Evolutionary conservation across 2,113 vertebrate genomes (phyloP), one percentile per base, ranked within the genome.

Genomic region (Pterocles burchelli): DNA sequence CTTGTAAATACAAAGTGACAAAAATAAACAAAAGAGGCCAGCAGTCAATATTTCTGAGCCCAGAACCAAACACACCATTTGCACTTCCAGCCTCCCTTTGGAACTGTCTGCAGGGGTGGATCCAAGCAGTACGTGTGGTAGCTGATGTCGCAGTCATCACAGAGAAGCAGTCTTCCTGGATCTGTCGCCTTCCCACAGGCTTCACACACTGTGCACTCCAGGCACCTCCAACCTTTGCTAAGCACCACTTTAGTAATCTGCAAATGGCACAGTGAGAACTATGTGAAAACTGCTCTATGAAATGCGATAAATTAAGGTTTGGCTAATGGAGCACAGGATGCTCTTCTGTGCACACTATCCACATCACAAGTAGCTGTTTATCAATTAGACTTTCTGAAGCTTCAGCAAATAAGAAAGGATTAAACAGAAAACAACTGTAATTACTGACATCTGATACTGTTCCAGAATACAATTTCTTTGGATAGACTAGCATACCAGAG

Each of bases 51-150:
- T 8, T n/a, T 36, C 10, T 26, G n/a, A 65, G 6, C 77, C 89
- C 61, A 61, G 93, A 48, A 10, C 33, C 73, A 36, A 55, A 89
- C 98, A 29, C 96, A 99, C 99, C 99, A 99, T 98, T 99, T 99
- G 98, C 99, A 99, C 96, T 99, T 99, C 99, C 99, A 99, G 97
- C 99, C 98, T 77, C 99, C 99, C 95, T 99, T 99, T 4, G 99
- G 99, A 8, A 99, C 99, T 0, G 99, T 99, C 94, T 99, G 99
- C 91, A 99, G 97, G 13, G 99, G 99, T 1, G 99, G 99, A 93
- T 99, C 99, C 41, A 99, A 96, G 97, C 99, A 99, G 98, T 99
- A 99, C 3, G 99, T 99, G 97, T 99, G 99, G 92, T 99, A 99
- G 93, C 99, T 99, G 97, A 99, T 99, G 97, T 99, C 99, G 92